phyloP scores from a whole-genome alignment of 2,888 invertebrate genomes.

The Cephus nigrinus region DNA sequence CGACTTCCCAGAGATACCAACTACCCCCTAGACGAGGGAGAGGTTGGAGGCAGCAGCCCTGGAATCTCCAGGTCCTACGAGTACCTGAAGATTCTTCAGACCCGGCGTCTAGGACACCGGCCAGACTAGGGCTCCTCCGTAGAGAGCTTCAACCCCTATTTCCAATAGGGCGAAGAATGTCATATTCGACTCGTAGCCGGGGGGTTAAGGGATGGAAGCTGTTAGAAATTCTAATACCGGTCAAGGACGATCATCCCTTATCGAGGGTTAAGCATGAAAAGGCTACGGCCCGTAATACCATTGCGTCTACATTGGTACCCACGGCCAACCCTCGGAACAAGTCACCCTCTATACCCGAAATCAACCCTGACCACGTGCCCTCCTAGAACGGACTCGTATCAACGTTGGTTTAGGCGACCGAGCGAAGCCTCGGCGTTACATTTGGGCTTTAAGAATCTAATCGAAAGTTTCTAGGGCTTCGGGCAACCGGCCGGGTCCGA shows the following conservation, averaged over 20 bases:
- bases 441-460: slow-evolving; percentile 47
- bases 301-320: background rate
- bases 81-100: background rate
- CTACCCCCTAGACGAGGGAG: background rate
- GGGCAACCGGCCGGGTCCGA: background rate
- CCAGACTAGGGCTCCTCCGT: background rate
- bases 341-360: background rate
- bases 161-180: background rate
- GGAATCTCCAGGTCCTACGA: background rate
- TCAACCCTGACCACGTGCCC: background rate
- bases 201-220: background rate
- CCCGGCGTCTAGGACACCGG: background rate
- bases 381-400: background rate
- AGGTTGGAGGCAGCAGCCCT: background rate
- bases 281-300: background rate
- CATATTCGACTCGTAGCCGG: background rate
- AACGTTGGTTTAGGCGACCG: slow-evolving; percentile 41
- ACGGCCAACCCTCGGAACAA: background rate
- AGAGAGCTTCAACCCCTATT: background rate
- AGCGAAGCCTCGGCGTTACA: slow-evolving; percentile 41
- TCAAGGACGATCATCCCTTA: background rate
- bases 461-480: slow-evolving; percentile 49
- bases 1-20: background rate
- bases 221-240: background rate
- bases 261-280: background rate